These are phyloP conservation scores for Carpatolechia fugitivella DNA, from an alignment of 2,888 invertebrate species.

Conservation along the genomic window DNA sequence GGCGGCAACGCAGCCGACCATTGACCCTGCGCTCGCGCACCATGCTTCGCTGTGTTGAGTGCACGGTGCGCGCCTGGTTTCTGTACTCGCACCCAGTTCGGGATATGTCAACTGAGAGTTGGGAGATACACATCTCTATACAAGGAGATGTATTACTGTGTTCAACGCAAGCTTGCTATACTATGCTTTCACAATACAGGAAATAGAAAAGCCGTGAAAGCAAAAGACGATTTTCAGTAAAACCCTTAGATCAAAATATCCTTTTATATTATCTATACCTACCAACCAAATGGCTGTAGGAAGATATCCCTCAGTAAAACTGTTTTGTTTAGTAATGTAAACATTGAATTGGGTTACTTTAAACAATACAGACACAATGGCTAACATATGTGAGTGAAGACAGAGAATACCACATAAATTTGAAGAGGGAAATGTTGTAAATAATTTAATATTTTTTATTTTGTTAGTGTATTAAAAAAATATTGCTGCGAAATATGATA, in stretches of 20 bases:
- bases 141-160: constrained; percentile 2
- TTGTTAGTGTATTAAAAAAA: no score
- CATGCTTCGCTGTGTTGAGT: constrained; percentile 31
- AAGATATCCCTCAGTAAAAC: constrained; percentile 21
- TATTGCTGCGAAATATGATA: no score
- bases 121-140: constrained; percentile 1
- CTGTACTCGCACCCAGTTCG: constrained; percentile 17
- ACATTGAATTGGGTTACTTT: constrained; percentile 12
- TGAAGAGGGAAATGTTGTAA: background rate
- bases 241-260: no score
- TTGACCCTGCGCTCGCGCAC: constrained; percentile 66
- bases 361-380: background rate
- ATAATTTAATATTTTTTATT: no score
- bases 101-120: constrained; percentile 11
- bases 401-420: background rate
- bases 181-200: background rate
- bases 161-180: background rate
- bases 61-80: constrained; percentile 35
- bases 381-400: background rate
- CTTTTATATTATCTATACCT: no score
- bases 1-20: constrained; percentile 67
- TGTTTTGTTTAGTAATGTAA: constrained; percentile 19
- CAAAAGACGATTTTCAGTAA: no score
- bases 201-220: no score
- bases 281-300: no score